Evolutionary conservation across 2,888 invertebrate genomes (phyloP).

Genomic region (Galerucella calmariensis): DNA sequence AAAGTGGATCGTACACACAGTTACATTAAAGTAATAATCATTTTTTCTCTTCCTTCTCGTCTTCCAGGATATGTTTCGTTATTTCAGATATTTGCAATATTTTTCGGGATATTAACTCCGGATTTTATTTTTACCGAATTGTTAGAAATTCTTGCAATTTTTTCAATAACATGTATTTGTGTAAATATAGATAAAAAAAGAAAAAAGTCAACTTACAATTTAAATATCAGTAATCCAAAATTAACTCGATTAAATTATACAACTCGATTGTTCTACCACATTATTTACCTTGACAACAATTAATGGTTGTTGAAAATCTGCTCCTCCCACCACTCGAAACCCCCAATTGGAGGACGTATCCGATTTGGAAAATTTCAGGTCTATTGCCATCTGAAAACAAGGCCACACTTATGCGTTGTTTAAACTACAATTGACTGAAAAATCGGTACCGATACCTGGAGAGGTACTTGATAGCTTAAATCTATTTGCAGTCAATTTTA

Average conservation of each 20-base stretch:
- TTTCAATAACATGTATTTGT: no score
- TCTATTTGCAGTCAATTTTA: conserved; percentile 7
- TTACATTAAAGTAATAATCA: no score
- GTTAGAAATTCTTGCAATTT: no score
- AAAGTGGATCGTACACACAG: no score
- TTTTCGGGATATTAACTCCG: no score
- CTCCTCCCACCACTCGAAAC: conserved; percentile 80
- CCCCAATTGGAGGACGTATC: conserved; percentile 77
- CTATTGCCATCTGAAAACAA: conserved; percentile 71
- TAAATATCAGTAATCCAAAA: not conserved
- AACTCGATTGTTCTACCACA: conserved; percentile 44
- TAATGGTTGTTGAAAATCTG: conserved; percentile 78
- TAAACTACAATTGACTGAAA: conserved; percentile 17
- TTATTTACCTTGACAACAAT: conserved; percentile 77
- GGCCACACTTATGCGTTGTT: conserved; percentile 11
- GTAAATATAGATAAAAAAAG: no score
- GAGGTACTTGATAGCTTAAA: conserved; percentile 11
- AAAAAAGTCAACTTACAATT: conserved; percentile 2
- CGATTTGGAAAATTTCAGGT: conserved; percentile 73
- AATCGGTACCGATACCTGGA: conserved; percentile 9
- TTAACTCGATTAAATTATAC: not conserved
- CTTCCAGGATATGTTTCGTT: no score
- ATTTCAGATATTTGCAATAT: no score
- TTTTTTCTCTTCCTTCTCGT: no score
- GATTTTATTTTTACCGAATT: no score